Evolutionary conservation across 2,797 vertebrate genomes (phyloP).

Genomic region (Argya squamiceps): DNA sequence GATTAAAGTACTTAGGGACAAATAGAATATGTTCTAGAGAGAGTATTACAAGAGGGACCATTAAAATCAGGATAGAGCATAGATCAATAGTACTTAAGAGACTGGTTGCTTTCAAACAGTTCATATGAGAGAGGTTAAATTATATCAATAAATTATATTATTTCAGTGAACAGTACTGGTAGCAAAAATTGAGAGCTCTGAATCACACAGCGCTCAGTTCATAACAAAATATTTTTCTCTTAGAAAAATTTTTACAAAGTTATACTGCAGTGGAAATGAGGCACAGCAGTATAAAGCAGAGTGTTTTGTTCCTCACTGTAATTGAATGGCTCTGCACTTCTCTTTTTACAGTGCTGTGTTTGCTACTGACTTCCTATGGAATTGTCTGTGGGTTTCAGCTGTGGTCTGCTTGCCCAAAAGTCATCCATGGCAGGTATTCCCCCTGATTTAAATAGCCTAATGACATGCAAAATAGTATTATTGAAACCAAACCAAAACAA

Average conservation of each 20-base stretch:
- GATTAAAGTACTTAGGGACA: slow-evolving; percentile 1
- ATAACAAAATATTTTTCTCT: slow-evolving; percentile 1
- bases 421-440: not conserved
- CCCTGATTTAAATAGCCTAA: not conserved
- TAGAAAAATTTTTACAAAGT: not conserved
- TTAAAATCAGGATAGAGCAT: slow-evolving; percentile 28
- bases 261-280: not conserved
- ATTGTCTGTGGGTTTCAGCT: not conserved
- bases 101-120: slow-evolving; percentile 44
- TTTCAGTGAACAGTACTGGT: not conserved
- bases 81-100: slow-evolving; percentile 23
- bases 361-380: not conserved
- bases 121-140: slow-evolving; percentile 33
- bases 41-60: not conserved
- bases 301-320: not conserved
- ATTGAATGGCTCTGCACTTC: not conserved
- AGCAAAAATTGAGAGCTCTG: not conserved
- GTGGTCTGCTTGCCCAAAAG: not conserved
- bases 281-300: not conserved
- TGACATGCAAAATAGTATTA: not conserved
- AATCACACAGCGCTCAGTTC: not conserved
- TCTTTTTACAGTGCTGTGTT: not conserved
- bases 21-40: not conserved
- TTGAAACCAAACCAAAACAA: not conserved
- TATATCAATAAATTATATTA: slow-evolving; percentile 47